Base-by-base conservation (phyloP, 2,888 invertebrate species). In the Coleophora flavipennella region DNA sequence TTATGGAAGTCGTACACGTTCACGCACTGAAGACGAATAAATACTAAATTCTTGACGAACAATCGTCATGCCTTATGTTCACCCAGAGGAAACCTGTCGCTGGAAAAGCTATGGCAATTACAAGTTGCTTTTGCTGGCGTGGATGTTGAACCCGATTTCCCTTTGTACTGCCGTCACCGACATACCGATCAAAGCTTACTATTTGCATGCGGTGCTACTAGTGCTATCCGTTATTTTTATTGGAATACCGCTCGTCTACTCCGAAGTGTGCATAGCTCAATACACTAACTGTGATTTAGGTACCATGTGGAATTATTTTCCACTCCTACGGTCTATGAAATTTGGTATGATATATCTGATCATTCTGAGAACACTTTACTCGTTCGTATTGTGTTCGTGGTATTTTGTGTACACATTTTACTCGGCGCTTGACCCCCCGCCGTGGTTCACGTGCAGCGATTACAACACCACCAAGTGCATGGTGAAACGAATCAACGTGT, bases 251-350 rank as follows among this genome's bases (percentile, higher is more conserved):
- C 45, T 81, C 34, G 63, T 75, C 29, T 81, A 78, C 55, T 78
- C 80, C 11, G 79, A 81, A 51, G 69, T 83, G 48, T 74, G 73
- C 51, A 48, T 84, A 35, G 69, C 72, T 28, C 83, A 83, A 45
- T 84, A 81, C 41, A 73, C 77, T 8, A 78, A 76, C 45, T 65
- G 68, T 44, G 59, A 66, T 51, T 52, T 65, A 13, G 51, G 80
- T 36, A 57, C 68, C 10, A 62, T 72, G 57, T 84, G 80, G 80
- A 59, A 81, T 45, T 79, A 65, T 44, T 74, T 71, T 38, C 83
- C 83, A 1, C 46, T 83, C 20, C 67, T 83, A 20, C 66, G 66
- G 8, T 59, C 72, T 32, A 54, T 74, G 35, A 77, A 78, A 27
- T 74, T 68, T 39, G 74, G 66, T 9, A 55, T 66, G 27, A 53